Evolutionary conservation across 2,797 vertebrate genomes (phyloP), one percentile per base, ranked within the genome.

Genomic region (Loriculus beryllinus): DNA sequence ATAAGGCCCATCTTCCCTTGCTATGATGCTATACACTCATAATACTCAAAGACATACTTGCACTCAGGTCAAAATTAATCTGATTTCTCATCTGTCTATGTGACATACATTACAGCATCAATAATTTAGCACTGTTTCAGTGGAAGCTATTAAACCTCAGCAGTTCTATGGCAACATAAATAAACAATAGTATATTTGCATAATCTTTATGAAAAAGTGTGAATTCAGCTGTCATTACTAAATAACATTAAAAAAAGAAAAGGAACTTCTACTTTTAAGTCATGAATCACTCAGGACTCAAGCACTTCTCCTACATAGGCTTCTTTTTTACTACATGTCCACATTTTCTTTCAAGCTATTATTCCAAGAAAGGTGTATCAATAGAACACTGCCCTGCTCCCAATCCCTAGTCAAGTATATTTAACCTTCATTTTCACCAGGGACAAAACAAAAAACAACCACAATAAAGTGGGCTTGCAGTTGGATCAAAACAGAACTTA

Each of bases 21-120:
- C 42, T 65, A 18, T 40, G 31, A 13, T 14, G 28, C 23, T 35
- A 56, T 33, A 47, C 26, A 43, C 29, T 88, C 20, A 63, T 51
- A 88, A 79, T 49, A 75, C 43, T 28, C 63, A 88, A 29, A 64
- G 21, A n/a, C 20, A 37, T 14, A 76, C 35, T 33, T 60, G 65
- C 60, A 90, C 21, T 79, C 62, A 28, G 37, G 65, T 86, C 80
- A 96, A 93, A 90, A 87, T 42, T 64, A 85, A 96, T 70, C 23
- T 14, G 18, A 49, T 77, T 74, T 59, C 71, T 74, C 54, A 74
- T 12, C n/a, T 28, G 25, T 49, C 63, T 76, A 81, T 42, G 42
- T 94, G 60, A 71, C 81, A 97, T 74, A 82, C 56, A 77, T 82
- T 75, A 63, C 12, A 74, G 20, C 71, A 93, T 47, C 79, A 69